These are phyloP conservation scores for Poecilia gillii DNA, from an alignment of 2,797 vertebrate species.

Conservation along the genomic window DNA sequence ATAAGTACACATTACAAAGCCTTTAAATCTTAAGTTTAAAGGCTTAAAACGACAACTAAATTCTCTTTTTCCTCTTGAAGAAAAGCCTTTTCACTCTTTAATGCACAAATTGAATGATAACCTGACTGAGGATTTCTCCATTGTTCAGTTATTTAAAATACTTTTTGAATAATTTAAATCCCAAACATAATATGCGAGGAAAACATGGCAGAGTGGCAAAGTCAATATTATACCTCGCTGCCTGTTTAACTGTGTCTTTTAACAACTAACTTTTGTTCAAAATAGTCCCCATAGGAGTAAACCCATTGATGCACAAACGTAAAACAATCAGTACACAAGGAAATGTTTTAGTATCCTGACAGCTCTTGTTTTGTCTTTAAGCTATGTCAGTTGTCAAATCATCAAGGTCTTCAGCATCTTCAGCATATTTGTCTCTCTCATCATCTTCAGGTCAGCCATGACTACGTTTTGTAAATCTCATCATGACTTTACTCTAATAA, in stretches of 20 bases:
- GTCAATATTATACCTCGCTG: background rate
- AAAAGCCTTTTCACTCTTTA: background rate
- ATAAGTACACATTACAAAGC: conserved; percentile 62
- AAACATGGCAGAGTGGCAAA: background rate
- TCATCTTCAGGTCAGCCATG: background rate
- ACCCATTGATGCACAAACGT: background rate
- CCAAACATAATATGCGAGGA: background rate
- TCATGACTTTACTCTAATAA: background rate
- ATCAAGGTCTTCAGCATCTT: background rate
- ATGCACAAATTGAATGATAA: background rate
- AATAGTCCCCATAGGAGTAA: background rate
- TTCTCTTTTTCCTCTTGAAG: background rate
- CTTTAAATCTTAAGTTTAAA: conserved; percentile 56
- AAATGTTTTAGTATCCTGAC: background rate
- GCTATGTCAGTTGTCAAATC: background rate
- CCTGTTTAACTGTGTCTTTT: background rate
- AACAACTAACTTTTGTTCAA: background rate
- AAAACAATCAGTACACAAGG: background rate
- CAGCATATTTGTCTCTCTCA: background rate
- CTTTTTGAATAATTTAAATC: background rate
- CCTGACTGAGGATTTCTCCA: background rate
- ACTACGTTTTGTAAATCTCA: background rate
- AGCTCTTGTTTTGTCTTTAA: background rate
- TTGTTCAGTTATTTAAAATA: background rate
- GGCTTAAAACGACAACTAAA: conserved; percentile 20